Evolutionary conservation across 2,113 vertebrate genomes (phyloP).

Genomic region (Nansenia antarctica): DNA sequence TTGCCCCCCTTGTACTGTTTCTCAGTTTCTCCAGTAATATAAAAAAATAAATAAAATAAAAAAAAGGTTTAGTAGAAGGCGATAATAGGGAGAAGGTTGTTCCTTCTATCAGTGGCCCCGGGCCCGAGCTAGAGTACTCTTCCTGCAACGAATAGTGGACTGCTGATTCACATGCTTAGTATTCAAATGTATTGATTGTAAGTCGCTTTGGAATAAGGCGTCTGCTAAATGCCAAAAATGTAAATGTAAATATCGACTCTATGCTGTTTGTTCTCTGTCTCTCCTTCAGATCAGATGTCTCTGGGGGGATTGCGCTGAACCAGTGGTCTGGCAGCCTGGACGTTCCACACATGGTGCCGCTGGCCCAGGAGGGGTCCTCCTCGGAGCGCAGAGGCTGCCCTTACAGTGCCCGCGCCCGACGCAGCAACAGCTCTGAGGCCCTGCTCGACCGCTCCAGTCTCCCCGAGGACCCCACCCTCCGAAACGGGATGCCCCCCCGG

Average conservation of each 20-base stretch:
- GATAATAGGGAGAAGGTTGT: too few relatives aligned
- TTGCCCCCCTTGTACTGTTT: too few relatives aligned
- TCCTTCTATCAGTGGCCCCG: too few relatives aligned
- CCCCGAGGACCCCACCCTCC: conserved; percentile 59
- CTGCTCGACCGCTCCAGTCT: conserved; percentile 82
- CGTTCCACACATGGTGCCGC: conserved; percentile 68
- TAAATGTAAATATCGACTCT: not conserved
- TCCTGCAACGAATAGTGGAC: too few relatives aligned
- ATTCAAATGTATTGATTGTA: not conserved
- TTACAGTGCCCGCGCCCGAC: conserved; percentile 81
- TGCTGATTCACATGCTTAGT: not conserved
- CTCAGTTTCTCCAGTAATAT: too few relatives aligned
- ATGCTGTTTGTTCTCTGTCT: conserved; percentile 12
- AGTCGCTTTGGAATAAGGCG: too few relatives aligned
- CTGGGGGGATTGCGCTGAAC: conserved; percentile 69
- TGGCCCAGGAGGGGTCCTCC: conserved; percentile 72
- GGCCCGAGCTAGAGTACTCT: too few relatives aligned
- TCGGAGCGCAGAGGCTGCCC: conserved; percentile 71
- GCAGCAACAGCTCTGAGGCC: conserved; percentile 90
- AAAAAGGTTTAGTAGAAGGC: too few relatives aligned
- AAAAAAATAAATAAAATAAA: too few relatives aligned
- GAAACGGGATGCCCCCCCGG: conserved; percentile 70
- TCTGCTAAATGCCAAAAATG: too few relatives aligned
- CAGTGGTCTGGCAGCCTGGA: conserved; percentile 88
- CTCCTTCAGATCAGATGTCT: conserved; percentile 59